A percentile compares a stretch with the other conserved stretches of the same genome.
These are phyloP conservation scores for Nyleta sp. DNA, from an alignment of 2,888 invertebrate species.

Conservation along the genomic window DNA sequence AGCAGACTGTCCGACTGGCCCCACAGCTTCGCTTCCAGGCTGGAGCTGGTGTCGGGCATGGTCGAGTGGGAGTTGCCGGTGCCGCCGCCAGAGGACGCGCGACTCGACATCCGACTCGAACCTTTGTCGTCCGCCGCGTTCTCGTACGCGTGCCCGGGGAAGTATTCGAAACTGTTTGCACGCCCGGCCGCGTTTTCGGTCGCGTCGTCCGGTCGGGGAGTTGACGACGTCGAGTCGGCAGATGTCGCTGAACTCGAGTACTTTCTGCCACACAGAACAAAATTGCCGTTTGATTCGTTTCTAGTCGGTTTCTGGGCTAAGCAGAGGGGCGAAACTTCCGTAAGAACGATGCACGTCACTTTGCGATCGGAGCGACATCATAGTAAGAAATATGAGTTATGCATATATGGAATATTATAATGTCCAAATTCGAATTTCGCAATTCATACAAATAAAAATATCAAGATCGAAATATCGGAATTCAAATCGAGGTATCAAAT, in stretches of 20 bases:
- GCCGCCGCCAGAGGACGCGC: constrained; percentile 74
- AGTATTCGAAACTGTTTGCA: constrained; percentile 88
- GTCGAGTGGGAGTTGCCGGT: constrained; percentile 78
- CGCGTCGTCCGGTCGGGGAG: constrained; percentile 71
- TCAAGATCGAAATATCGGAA: too few species aligned
- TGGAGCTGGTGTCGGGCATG: constrained; percentile 80
- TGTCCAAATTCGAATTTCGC: too few species aligned
- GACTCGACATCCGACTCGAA: constrained; percentile 70
- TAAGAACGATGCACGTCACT: too few species aligned
- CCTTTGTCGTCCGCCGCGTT: constrained; percentile 78
- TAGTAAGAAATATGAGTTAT: too few species aligned
- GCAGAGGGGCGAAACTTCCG: too few species aligned
- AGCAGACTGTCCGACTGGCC: constrained; percentile 82
- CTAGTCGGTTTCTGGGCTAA: too few species aligned
- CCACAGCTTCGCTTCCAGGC: constrained; percentile 80
- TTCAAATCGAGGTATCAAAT: too few species aligned
- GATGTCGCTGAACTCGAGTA: constrained; percentile 71
- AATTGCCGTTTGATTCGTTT: too few species aligned
- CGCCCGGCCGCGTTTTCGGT: constrained; percentile 82
- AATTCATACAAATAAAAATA: too few species aligned
- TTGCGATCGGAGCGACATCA: too few species aligned
- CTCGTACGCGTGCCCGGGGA: constrained; percentile 84
- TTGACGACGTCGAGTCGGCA: constrained; percentile 68
- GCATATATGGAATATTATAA: too few species aligned
- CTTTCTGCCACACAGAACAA: background rate